A percentile compares a stretch with the other conserved stretches of the same genome.
Conservation (phyloP, 2,113 vertebrate species). For the Xiphophorus couchianus region DNA sequence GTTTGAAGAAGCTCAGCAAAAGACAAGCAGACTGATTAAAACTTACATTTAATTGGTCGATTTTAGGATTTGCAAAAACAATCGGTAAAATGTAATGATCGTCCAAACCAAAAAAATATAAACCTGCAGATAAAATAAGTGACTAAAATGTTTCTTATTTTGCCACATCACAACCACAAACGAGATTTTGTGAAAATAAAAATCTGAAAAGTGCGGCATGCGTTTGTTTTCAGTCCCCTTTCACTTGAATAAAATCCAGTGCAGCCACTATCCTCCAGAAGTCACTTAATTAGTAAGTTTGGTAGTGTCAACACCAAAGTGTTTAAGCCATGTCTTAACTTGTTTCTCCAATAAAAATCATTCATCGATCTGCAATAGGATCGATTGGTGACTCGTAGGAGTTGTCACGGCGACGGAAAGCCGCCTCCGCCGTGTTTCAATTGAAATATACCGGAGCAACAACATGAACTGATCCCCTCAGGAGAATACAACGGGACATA, state of each 20-base stretch:
- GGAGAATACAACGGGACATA: conserved; percentile 46
- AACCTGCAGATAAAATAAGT: too few species aligned
- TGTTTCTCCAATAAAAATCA: not conserved
- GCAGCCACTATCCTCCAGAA: not conserved
- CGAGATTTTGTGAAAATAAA: not conserved
- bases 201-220: too few species aligned
- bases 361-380: conserved; percentile 2
- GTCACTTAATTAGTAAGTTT: not conserved
- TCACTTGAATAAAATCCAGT: not conserved
- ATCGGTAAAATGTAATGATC: too few species aligned
- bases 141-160: too few species aligned
- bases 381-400: conserved; percentile 11
- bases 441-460: conserved; percentile 44
- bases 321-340: too few species aligned
- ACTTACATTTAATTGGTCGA: not conserved
- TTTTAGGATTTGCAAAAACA: not conserved
- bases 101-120: too few species aligned
- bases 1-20: not conserved
- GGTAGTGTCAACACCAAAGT: too few species aligned
- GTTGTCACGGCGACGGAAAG: not conserved
- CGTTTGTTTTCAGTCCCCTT: not conserved
- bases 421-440: conserved; percentile 36
- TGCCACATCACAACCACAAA: not conserved
- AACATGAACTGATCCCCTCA: conserved; percentile 53
- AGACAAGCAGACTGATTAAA: not conserved